These are phyloP conservation scores for Pocillopora meandrina DNA, from an alignment of 92 coral and sea anemone genomes.

Conservation along the genomic window DNA sequence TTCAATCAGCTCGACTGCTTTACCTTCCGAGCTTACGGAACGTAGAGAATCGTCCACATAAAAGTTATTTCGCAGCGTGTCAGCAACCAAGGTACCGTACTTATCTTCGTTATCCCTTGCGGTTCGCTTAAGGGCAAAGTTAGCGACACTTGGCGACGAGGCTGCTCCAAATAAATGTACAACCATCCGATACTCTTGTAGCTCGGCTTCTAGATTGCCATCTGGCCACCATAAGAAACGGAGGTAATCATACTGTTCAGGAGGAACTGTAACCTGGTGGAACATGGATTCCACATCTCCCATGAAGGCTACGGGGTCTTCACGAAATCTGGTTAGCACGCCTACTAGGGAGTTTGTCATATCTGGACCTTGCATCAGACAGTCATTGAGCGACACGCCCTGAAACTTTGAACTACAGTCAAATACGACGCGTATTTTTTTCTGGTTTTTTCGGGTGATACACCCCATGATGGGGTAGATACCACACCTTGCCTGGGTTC, in stretches of 20 bases:
- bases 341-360: constrained; percentile 62
- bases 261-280: constrained; percentile 54
- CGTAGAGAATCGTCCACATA: constrained; percentile 27
- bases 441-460: constrained; percentile 54
- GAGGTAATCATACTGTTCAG: constrained; percentile 48
- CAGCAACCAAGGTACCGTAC: no score
- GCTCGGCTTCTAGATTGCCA: constrained; percentile 12
- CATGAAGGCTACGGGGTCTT: constrained; percentile 61
- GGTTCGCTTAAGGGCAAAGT: not conserved
- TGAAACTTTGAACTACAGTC: constrained; percentile 54
- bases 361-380: constrained; percentile 64
- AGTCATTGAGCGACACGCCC: constrained; percentile 63
- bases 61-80: constrained; percentile 34
- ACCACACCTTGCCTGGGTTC: constrained; percentile 52
- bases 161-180: constrained; percentile 13
- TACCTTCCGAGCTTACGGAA: constrained; percentile 32
- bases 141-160: not conserved
- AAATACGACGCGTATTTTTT: constrained; percentile 44
- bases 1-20: constrained; percentile 48
- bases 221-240: constrained; percentile 60
- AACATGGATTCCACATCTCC: constrained; percentile 64
- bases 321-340: constrained; percentile 49
- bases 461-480: constrained; percentile 67
- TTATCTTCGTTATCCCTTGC: not conserved
- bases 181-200: constrained; percentile 26